Percentiles rank a stretch among this genome's conserved stretches.
Conservation (phyloP, 2,888 invertebrate species). For the Drosophila monieri region DNA sequence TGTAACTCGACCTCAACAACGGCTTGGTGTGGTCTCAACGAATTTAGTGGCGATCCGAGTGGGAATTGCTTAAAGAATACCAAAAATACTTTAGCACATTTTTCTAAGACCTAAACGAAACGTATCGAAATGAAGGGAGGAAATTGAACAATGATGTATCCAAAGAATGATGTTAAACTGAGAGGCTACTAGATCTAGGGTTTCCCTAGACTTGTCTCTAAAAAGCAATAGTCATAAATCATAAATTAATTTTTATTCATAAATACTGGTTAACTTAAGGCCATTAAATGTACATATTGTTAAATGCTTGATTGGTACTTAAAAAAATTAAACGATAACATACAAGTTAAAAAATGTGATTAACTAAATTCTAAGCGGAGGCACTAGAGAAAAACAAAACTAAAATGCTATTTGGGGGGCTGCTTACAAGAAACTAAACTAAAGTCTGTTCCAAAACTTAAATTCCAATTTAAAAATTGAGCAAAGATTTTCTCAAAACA, state of each 20-base stretch:
- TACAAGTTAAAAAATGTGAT: conserved; percentile 8
- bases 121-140: conserved; percentile 51
- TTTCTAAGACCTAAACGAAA: conserved; percentile 45
- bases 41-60: conserved; percentile 47
- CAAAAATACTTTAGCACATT: conserved; percentile 58
- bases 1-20: conserved; percentile 16
- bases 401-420: conserved; percentile 5
- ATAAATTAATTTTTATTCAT: conserved; percentile 49
- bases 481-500: not conserved
- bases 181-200: not conserved
- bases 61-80: conserved; percentile 40
- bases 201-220: no score
- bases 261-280: conserved; percentile 65
- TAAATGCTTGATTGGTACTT: conserved; percentile 58
- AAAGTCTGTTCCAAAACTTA: not conserved
- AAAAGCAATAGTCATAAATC: not conserved
- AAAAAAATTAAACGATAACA: conserved; percentile 25
- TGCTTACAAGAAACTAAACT: conserved; percentile 6
- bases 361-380: conserved; percentile 27
- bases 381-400: conserved; percentile 40
- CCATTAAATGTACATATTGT: conserved; percentile 39
- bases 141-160: conserved; percentile 41
- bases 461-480: not conserved
- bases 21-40: conserved; percentile 23
- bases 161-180: not conserved